Base-by-base conservation (phyloP, 2,888 invertebrate species). In the Cabera pusaria region DNA sequence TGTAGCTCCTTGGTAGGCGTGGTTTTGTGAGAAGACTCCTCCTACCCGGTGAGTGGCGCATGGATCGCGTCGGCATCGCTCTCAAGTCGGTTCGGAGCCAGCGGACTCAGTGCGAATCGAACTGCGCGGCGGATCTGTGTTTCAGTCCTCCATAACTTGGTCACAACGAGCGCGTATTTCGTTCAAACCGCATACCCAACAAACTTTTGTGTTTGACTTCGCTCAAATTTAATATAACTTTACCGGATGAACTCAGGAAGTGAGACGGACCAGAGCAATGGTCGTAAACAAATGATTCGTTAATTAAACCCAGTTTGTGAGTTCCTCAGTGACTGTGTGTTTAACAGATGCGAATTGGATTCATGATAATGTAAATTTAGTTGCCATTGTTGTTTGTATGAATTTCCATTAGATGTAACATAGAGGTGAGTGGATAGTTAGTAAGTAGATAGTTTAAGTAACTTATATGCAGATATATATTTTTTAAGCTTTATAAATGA, bases 1-100 rank as follows among this genome's bases (percentile, higher is more conserved):
- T 88, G 87, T 80, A 86, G 86, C 85, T 84, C 69, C 88, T 88
- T 84, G 74, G 87, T 85, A 83, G 88, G 87, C 87, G 87, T 85
- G 87, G 86, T 80, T 83, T 78, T 58, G 63, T 52, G 37, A 27
- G 49, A 78, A 79, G 78, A 76, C 86, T 83, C 86, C 87, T 81
- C 87, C 87, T 83, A 74, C 84, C 56, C 63, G 64, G 72, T 65
- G 74, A 72, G 54, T 63, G 81, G 88, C 87, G 88, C 86, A 86
- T 82, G 83, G 72, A 78, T 70, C 77, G 76, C 71, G 49, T 49
- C 62, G 57, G 59, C 59, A 67, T 71, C 71, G 79, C 68, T 65
- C 59, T 67, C 58, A 67, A 70, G 70, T 72, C 77, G 72, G 61
- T 59, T 59, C 68, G 64, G 64, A 62, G 64, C 49, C 36, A 25